A percentile compares a stretch with the other conserved stretches of the same genome.
Conservation (phyloP, 1,140 invertebrate species). For the Ylistrum balloti region DNA sequence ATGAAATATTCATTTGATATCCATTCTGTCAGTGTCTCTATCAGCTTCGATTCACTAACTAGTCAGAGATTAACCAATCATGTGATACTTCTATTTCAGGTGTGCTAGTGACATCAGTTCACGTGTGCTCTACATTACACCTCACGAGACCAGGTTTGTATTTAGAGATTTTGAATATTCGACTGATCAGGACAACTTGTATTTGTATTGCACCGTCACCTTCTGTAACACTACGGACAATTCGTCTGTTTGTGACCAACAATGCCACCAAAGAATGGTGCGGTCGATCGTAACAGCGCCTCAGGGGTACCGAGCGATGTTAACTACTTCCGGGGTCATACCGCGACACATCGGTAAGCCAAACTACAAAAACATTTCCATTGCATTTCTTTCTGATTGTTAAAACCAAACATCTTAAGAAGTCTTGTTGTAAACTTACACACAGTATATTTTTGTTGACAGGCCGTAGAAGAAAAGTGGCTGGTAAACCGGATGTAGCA, state of each 20-base stretch:
- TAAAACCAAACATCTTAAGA: no score
- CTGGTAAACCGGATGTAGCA: no score
- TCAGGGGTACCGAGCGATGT: not conserved
- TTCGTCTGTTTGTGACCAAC: conserved; percentile 50
- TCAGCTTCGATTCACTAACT: no score
- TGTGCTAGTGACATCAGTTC: conserved; percentile 59
- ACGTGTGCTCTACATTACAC: conserved; percentile 57
- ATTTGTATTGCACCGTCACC: conserved; percentile 59
- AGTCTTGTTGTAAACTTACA: no score
- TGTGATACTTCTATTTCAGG: conserved; percentile 41
- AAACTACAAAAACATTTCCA: not conserved
- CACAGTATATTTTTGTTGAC: no score
- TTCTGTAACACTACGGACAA: conserved; percentile 57
- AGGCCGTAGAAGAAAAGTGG: no score
- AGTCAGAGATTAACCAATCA: no score
- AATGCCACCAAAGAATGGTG: conserved; percentile 20
- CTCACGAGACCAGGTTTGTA: conserved; percentile 62
- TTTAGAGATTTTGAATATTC: conserved; percentile 63
- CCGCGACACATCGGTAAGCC: not conserved
- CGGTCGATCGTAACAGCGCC: not conserved
- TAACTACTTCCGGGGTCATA: not conserved
- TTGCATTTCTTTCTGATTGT: no score
- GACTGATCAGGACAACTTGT: conserved; percentile 50
- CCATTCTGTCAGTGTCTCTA: no score
- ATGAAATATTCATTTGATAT: no score